Percentiles rank a stretch among this genome's conserved stretches.
These are phyloP conservation scores for Rallus crepitans DNA, from an alignment of 2,797 vertebrate genomes.

Conservation along the genomic window DNA sequence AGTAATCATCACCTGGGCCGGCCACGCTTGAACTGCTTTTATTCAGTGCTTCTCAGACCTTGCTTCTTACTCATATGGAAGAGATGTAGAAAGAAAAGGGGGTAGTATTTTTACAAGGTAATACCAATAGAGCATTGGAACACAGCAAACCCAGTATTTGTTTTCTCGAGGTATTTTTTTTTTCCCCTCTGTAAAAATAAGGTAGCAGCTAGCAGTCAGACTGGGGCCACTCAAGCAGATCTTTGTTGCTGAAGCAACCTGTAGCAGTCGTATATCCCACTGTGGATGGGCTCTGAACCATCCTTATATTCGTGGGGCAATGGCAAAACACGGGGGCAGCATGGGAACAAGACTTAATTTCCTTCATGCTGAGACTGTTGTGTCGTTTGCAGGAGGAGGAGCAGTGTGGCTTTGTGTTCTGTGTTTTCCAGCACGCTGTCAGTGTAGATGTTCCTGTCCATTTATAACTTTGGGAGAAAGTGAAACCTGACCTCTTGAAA, in stretches of 20 bases:
- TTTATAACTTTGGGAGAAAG: background rate
- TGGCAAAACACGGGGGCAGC: accelerated
- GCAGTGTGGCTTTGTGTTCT: background rate
- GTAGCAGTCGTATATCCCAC: background rate
- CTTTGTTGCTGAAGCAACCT: background rate
- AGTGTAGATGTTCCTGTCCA: background rate
- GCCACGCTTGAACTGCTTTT: background rate
- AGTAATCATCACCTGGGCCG: background rate
- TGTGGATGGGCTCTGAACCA: background rate
- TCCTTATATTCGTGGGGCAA: background rate
- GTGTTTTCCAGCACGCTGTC: background rate
- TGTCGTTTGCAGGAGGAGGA: background rate
- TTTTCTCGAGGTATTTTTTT: background rate
- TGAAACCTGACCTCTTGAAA: background rate
- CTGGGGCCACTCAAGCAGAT: background rate
- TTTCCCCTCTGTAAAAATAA: background rate
- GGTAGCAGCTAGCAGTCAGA: background rate
- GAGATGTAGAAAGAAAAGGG: background rate
- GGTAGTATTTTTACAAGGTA: background rate
- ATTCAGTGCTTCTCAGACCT: background rate
- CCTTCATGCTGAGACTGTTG: background rate
- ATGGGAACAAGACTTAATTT: background rate
- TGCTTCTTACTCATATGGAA: background rate
- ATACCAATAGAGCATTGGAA: background rate
- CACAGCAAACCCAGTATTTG: background rate